Evolutionary conservation across 2,113 vertebrate genomes (phyloP), one percentile per base, ranked within the genome.

Genomic region (Syngnathus scovelli): DNA sequence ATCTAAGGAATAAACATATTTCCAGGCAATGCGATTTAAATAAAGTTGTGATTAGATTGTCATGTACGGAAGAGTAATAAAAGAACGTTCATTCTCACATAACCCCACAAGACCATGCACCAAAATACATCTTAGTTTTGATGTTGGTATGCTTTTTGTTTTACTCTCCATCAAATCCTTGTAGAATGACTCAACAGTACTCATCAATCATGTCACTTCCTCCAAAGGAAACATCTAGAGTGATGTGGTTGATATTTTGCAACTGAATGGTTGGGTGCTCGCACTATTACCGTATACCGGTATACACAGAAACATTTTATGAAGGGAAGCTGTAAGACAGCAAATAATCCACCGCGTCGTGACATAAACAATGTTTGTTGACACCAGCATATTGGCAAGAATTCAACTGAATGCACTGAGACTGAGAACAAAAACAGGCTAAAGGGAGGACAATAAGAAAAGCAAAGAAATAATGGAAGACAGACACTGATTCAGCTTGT

Each of bases 321-420:
- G 21, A 23, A 16, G 62, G 43, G 60, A 55, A 56, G 46, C 23
- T 67, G 21, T 6, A 7, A 60, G 61, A 64, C 59, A 58, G 65
- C 46, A 68, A 60, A 71, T 62, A 70, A 39, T 46, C 66, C 72
- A 56, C 61, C 61, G 64, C 7, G 7, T 39, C 36, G 55, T 68
- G 76, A 69, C 63, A 78, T 78, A 83, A 84, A 71, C 59, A 64
- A 54, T 63, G 67, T 75, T 76, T 73, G 78, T 79, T 77, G 71
- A 77, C 21, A n/a, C 13, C 51, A 54, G 60, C 54, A 62, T 71
- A 78, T 67, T 56, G 36, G 60, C 64, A 55, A 77, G 33, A 61
- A 67, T 70, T 23, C 15, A 46, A 61, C 16, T 69, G 63, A 19
- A 62, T 58, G 61, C 71, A 59, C n/a, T 6, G 51, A 70, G 43